Conservation (phyloP, 2,888 invertebrate genomes). For the Leptinotarsa juncta region DNA sequence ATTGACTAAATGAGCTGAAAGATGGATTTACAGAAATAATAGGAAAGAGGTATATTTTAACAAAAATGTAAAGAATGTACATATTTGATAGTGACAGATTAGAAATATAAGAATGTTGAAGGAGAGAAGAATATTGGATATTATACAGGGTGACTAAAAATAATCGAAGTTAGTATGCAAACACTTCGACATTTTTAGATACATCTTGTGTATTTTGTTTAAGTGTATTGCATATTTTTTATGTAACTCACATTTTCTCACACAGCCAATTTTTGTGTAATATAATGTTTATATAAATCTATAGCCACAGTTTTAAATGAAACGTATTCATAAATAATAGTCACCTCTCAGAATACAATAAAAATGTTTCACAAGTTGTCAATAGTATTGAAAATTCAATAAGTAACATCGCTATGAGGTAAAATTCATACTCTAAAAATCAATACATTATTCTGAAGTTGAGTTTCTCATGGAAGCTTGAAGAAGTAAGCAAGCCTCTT, state of each 20-base stretch:
- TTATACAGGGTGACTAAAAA: slow-evolving; percentile 40
- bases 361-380: background rate
- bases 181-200: slow-evolving; percentile 45
- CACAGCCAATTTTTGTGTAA: slow-evolving; percentile 53
- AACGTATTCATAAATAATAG: slow-evolving; percentile 48
- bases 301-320: slow-evolving; percentile 48
- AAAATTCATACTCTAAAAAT: background rate
- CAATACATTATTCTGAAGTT: background rate
- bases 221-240: slow-evolving; percentile 45
- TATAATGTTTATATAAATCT: slow-evolving; percentile 54
- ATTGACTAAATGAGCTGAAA: slow-evolving; percentile 34
- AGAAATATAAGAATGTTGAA: slow-evolving; percentile 56
- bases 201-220: slow-evolving; percentile 49
- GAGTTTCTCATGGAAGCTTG: background rate
- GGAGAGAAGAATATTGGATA: slow-evolving; percentile 50
- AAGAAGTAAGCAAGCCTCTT: background rate
- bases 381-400: background rate
- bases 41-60: slow-evolving; percentile 53
- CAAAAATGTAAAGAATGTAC: slow-evolving; percentile 50
- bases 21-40: slow-evolving; percentile 48
- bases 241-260: slow-evolving; percentile 48
- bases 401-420: background rate
- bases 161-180: slow-evolving; percentile 35
- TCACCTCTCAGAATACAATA: background rate
- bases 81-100: slow-evolving; percentile 55